Evolutionary conservation across 2,888 invertebrate genomes (phyloP).

Genomic region (Urechis unicinctus): DNA sequence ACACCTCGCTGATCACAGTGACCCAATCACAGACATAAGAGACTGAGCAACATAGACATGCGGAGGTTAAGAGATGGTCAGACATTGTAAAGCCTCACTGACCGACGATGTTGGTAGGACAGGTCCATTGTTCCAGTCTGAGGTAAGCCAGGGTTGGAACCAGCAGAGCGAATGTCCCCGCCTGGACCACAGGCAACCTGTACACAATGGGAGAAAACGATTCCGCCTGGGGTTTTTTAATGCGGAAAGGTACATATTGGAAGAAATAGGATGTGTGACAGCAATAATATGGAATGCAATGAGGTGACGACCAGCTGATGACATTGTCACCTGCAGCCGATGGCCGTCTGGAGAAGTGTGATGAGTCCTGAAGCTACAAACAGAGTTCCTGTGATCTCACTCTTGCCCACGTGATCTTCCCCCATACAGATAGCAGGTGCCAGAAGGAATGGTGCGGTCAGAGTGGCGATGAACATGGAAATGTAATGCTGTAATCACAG

Average conservation of each 20-base stretch:
- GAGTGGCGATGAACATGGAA: slow-evolving; percentile 74
- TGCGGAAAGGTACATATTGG: too few relatives aligned
- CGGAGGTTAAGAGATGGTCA: too few relatives aligned
- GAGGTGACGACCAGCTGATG: too few relatives aligned
- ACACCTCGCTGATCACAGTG: too few relatives aligned
- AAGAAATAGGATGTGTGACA: too few relatives aligned
- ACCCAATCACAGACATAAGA: too few relatives aligned
- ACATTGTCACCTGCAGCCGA: slow-evolving; percentile 49
- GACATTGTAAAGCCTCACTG: too few relatives aligned
- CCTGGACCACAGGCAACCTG: slow-evolving; percentile 46
- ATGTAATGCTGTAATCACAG: slow-evolving; percentile 36
- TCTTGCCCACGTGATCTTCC: slow-evolving; percentile 40
- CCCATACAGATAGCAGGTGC: slow-evolving; percentile 76
- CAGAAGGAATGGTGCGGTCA: slow-evolving; percentile 75
- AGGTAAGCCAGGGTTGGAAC: slow-evolving; percentile 40
- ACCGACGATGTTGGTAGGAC: slow-evolving; percentile 18
- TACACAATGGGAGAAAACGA: not conserved
- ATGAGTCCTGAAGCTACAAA: slow-evolving; percentile 49
- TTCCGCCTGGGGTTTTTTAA: too few relatives aligned
- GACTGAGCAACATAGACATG: too few relatives aligned
- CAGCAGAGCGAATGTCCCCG: slow-evolving; percentile 41
- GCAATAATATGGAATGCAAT: too few relatives aligned
- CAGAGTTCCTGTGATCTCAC: slow-evolving; percentile 45
- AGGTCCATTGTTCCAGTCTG: slow-evolving; percentile 28
- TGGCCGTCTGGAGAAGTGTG: slow-evolving; percentile 44